Percentiles rank a stretch among this genome's conserved stretches.
Conservation (phyloP, 1,140 invertebrate genomes). For the Portunus trituberculatus region DNA sequence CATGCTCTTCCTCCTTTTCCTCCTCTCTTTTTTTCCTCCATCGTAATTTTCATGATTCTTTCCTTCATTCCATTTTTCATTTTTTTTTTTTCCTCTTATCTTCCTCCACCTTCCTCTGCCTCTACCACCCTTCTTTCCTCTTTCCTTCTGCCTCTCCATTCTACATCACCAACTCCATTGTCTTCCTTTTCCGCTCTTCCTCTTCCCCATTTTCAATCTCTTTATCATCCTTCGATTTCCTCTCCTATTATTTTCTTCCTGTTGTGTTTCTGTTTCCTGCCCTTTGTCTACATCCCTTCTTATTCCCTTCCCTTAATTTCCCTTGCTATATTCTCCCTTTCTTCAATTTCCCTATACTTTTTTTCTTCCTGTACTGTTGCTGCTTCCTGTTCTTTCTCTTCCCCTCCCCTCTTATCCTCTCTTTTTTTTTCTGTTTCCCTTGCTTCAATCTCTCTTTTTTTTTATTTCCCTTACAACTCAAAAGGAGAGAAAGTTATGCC, state of each 20-base stretch:
- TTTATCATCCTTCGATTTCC: background rate
- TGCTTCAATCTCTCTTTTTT: too few species aligned
- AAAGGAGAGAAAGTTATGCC: too few species aligned
- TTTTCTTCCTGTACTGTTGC: background rate
- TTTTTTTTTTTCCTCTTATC: background rate
- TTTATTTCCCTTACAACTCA: too few species aligned
- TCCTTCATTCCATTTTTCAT: too few species aligned
- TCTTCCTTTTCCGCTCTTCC: background rate
- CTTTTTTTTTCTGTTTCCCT: too few species aligned
- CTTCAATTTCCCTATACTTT: background rate
- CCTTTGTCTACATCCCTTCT: background rate
- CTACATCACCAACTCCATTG: background rate
- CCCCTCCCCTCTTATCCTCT: background rate
- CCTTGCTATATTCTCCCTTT: background rate
- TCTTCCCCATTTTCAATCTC: background rate
- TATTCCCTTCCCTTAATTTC: background rate
- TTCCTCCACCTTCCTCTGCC: background rate
- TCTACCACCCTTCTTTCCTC: background rate
- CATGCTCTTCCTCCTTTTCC: too few species aligned
- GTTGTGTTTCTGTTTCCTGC: background rate
- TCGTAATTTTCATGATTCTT: background rate
- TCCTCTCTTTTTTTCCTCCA: background rate
- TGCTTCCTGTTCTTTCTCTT: background rate
- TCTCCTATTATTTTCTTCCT: background rate
- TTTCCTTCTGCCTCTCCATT: background rate